A percentile compares a stretch with the other conserved stretches of the same genome.
These are phyloP conservation scores for Ibycter americanus DNA, from an alignment of 2,797 vertebrate species.

Conservation along the genomic window DNA sequence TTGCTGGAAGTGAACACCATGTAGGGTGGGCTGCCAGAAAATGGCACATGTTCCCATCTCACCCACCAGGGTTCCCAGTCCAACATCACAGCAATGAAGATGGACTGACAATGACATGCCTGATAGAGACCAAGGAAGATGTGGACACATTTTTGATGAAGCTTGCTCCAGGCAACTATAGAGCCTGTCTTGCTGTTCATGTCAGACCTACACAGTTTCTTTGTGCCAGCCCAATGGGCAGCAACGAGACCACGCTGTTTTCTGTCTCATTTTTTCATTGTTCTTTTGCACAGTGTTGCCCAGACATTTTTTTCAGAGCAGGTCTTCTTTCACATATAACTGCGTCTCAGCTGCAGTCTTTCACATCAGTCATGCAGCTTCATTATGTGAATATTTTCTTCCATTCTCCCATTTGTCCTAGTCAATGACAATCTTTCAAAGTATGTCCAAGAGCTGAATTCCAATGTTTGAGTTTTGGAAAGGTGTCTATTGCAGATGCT, in stretches of 20 bases:
- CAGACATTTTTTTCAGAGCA: neutral
- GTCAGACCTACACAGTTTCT: neutral
- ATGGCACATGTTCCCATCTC: neutral
- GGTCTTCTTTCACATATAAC: neutral
- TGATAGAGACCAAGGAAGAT: neutral
- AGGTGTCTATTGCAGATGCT: constrained; percentile 22
- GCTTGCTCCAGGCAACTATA: neutral
- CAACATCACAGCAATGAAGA: neutral
- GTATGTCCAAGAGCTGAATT: neutral
- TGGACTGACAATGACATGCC: too few species aligned
- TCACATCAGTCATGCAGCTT: neutral
- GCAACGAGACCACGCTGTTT: neutral
- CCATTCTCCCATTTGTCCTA: neutral
- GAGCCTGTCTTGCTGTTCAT: neutral
- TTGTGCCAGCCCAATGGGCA: neutral
- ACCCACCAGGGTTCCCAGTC: neutral
- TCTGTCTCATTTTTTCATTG: neutral
- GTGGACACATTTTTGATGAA: neutral
- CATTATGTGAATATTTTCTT: neutral
- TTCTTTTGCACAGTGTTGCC: neutral
- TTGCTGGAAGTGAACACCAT: neutral
- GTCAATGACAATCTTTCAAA: constrained; percentile 5
- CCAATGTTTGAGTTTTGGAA: neutral
- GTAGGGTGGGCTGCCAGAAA: neutral
- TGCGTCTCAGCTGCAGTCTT: neutral